Evolutionary conservation across 2,888 invertebrate species (phyloP).

Genomic region (Ectemnius cavifrons): DNA sequence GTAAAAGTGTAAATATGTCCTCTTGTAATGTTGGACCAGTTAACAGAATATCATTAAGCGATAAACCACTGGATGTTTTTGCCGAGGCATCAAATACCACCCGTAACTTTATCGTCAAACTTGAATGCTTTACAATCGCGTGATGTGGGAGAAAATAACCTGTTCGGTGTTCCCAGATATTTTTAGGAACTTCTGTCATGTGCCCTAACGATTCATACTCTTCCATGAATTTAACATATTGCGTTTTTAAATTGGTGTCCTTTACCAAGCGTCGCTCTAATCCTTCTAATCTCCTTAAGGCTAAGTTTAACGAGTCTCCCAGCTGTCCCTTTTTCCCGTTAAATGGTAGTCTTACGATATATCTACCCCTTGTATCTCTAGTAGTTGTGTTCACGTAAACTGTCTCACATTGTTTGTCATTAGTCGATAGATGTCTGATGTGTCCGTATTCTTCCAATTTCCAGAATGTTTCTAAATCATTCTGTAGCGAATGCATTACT

Average conservation of each 20-base stretch:
- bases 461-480: no score
- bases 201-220: slow-evolving; percentile 21
- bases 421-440: no score
- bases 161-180: neutral
- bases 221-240: neutral
- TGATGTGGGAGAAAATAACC: slow-evolving; percentile 25
- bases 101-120: slow-evolving; percentile 11
- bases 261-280: slow-evolving; percentile 5
- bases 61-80: no score
- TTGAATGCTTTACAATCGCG: slow-evolving; percentile 11
- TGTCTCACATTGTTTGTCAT: no score
- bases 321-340: slow-evolving; percentile 4
- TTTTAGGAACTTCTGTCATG: neutral
- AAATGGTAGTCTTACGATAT: slow-evolving; percentile 24
- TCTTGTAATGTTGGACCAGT: no score
- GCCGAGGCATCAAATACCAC: no score
- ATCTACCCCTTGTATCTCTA: slow-evolving; percentile 8
- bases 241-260: neutral
- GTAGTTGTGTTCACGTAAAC: slow-evolving; percentile 2
- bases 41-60: no score
- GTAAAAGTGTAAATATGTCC: no score
- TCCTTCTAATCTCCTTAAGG: neutral
- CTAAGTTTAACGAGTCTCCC: slow-evolving; percentile 1
- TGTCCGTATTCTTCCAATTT: no score
- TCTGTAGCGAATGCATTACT: no score